A percentile compares a stretch with the other conserved stretches of the same genome.
phyloP scores from a whole-genome alignment of 2,888 invertebrate species.

The Aphidius colemani region DNA sequence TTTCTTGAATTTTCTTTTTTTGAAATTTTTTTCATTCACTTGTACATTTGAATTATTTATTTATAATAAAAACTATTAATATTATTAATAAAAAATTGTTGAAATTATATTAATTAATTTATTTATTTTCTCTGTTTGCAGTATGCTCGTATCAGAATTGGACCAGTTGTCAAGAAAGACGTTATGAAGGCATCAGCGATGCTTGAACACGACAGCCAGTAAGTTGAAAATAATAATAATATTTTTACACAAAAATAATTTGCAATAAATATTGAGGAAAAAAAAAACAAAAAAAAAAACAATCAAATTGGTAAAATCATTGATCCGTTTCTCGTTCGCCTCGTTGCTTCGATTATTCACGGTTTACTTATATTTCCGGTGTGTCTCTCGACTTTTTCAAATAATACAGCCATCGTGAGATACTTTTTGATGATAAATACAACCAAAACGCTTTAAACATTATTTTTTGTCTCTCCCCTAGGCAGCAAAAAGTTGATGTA shows the following conservation, averaged over 20 bases:
- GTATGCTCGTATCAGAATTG: constrained; percentile 98
- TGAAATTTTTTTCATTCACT: no score
- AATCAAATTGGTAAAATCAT: constrained; percentile 19
- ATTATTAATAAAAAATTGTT: no score
- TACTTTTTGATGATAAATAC: neutral
- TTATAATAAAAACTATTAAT: no score
- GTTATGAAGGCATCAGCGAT: constrained; percentile 99
- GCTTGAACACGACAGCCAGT: constrained; percentile 89
- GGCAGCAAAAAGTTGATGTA: neutral
- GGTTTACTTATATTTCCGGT: constrained; percentile 21
- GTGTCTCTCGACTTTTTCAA: neutral
- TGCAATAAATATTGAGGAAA: constrained; percentile 5
- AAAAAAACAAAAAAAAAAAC: constrained; percentile 24
- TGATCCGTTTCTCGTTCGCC: constrained; percentile 15
- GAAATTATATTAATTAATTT: no score
- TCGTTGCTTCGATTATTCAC: constrained; percentile 18
- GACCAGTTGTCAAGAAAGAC: constrained; percentile 98
- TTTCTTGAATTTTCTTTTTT: no score
- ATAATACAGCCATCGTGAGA: neutral
- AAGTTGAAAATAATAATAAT: neutral
- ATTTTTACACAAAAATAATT: neutral
- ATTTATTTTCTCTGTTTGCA: constrained; percentile 60
- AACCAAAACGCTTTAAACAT: neutral
- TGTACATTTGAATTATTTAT: constrained; percentile 1
- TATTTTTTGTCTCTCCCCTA: neutral